Evolutionary conservation across 1,140 invertebrate genomes (phyloP).

Genomic region (Lepidotrigona ventralis): DNA sequence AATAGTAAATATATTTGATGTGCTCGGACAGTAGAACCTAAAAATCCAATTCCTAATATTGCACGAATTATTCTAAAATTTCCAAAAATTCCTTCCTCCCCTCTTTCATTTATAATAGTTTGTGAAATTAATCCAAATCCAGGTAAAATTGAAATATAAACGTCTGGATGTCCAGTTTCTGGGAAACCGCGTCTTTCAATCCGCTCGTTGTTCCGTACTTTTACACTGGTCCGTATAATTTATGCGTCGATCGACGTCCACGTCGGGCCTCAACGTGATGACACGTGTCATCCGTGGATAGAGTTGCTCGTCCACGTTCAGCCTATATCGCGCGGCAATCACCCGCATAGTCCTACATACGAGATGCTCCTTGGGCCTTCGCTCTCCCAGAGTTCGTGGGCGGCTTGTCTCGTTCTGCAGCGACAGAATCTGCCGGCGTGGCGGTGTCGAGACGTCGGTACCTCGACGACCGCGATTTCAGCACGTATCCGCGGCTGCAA

Average conservation of each 20-base stretch:
- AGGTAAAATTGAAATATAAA: no score
- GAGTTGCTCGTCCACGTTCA: background rate
- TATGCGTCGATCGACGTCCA: background rate
- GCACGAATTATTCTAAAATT: no score
- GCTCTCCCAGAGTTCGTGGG: background rate
- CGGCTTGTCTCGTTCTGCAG: background rate
- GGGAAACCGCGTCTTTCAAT: background rate
- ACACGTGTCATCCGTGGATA: background rate
- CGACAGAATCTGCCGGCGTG: conserved; percentile 25
- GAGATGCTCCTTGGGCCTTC: background rate
- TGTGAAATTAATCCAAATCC: no score
- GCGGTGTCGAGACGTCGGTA: conserved; percentile 28
- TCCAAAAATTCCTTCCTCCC: no score
- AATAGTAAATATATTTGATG: no score
- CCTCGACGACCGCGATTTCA: conserved; percentile 52
- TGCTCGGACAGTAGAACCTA: no score
- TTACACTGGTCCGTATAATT: conserved; percentile 2
- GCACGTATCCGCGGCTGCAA: conserved; percentile 53
- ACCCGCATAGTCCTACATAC: background rate
- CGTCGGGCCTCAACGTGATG: background rate
- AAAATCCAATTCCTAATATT: no score
- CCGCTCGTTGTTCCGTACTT: background rate
- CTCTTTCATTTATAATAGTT: no score
- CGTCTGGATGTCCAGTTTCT: no score
- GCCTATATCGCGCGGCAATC: background rate